Percentiles rank a stretch among this genome's conserved stretches.
Conservation (phyloP, 2,113 vertebrate species). For the Psittacula cyanocephala region DNA sequence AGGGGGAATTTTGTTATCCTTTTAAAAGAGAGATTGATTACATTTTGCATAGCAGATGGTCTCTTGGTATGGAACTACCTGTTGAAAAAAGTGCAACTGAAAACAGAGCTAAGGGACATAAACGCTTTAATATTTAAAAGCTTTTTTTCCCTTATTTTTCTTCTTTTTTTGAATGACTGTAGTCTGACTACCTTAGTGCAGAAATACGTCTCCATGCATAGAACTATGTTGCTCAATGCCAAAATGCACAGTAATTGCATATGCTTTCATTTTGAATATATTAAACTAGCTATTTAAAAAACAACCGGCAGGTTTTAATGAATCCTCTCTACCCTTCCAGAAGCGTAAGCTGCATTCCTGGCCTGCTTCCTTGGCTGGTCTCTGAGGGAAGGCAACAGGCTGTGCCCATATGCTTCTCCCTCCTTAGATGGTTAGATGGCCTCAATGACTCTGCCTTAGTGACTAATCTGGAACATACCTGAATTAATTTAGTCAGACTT, state of each 20-base stretch:
- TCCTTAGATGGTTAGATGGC: neutral
- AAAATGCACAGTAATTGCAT: conserved; percentile 6
- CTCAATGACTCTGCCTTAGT: neutral
- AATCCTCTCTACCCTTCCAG: neutral
- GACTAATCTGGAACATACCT: neutral
- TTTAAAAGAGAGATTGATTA: conserved; percentile 25
- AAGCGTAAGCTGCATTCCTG: neutral
- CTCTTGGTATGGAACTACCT: conserved; percentile 44
- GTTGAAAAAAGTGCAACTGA: conserved; percentile 13
- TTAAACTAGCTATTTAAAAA: conserved; percentile 3
- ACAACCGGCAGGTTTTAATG: neutral
- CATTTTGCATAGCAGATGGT: conserved; percentile 48
- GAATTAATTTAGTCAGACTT: neutral
- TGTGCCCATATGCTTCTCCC: neutral
- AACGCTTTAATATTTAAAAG: conserved; percentile 12
- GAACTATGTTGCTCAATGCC: neutral
- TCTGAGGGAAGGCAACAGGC: conserved; percentile 3
- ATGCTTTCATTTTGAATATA: neutral
- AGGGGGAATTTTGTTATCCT: neutral
- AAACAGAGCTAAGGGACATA: conserved; percentile 5
- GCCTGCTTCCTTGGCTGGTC: neutral
- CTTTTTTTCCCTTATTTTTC: neutral
- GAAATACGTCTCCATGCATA: neutral
- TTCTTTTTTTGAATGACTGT: neutral
- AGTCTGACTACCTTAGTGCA: neutral